Evolutionary conservation across 2,888 invertebrate genomes (phyloP).

Genomic region (Apodemia zela): DNA sequence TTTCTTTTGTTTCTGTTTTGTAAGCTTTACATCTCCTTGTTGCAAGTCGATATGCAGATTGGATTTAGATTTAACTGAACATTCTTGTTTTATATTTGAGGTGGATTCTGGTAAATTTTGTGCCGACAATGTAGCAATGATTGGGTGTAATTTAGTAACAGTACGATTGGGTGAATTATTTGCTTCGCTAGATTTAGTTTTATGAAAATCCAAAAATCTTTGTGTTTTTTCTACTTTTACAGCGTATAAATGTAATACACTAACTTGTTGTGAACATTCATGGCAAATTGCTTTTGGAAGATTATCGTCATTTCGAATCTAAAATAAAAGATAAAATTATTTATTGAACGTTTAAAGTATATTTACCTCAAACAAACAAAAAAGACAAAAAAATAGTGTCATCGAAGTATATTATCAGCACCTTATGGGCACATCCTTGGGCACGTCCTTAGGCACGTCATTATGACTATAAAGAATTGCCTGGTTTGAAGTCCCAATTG

Average conservation of each 20-base stretch:
- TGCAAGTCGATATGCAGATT: constrained; percentile 46
- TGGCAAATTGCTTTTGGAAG: constrained; percentile 76
- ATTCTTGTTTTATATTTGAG: constrained; percentile 27
- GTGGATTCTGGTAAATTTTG: constrained; percentile 37
- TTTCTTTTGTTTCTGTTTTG: constrained; percentile 46
- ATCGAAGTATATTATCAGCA: too few relatives aligned
- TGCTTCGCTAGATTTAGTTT: constrained; percentile 50
- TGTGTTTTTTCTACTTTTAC: constrained; percentile 73
- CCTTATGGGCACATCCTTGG: too few relatives aligned
- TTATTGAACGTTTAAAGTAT: too few relatives aligned
- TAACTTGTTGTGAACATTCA: constrained; percentile 69
- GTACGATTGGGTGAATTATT: constrained; percentile 37
- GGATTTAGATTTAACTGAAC: constrained; percentile 25
- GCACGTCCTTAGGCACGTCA: too few relatives aligned
- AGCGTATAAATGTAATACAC: constrained; percentile 56
- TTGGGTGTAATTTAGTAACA: constrained; percentile 43
- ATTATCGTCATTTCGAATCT: constrained; percentile 64
- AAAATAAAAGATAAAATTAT: constrained; percentile 24
- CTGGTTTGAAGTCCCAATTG: too few relatives aligned
- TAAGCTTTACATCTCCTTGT: constrained; percentile 53
- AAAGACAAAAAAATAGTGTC: too few relatives aligned
- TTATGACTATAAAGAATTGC: too few relatives aligned
- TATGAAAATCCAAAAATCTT: constrained; percentile 67
- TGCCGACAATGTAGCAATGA: constrained; percentile 43
- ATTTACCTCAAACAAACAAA: too few relatives aligned